A percentile compares a stretch with the other conserved stretches of the same genome.
These are phyloP conservation scores for Carassius gibelio DNA, from an alignment of 2,113 vertebrate genomes.

Conservation along the genomic window DNA sequence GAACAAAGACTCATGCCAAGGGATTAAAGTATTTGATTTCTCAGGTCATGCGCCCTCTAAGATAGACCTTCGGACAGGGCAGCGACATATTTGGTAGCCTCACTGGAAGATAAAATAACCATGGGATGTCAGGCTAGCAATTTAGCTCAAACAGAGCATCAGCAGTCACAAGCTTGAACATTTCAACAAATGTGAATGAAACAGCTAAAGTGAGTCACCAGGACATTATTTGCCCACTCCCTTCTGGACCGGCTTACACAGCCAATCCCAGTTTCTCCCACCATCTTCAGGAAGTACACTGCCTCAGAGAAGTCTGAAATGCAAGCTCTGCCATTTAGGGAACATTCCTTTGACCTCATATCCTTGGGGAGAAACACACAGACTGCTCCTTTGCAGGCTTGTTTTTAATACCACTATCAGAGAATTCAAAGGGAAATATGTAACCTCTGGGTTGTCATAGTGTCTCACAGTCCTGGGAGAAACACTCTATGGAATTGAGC, in stretches of 20 bases:
- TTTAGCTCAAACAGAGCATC: neutral
- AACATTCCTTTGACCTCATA: constrained; percentile 48
- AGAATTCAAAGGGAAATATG: constrained; percentile 57
- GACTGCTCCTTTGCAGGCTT: constrained; percentile 41
- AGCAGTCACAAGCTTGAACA: neutral
- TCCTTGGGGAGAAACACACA: constrained; percentile 47
- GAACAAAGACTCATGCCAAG: too few relatives aligned
- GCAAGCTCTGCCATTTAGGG: constrained; percentile 45
- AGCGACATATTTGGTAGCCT: too few relatives aligned
- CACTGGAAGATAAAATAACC: too few relatives aligned
- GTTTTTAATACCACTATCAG: constrained; percentile 58
- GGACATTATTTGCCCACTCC: constrained; percentile 7
- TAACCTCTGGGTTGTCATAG: constrained; percentile 55
- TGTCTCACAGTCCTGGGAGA: constrained; percentile 52
- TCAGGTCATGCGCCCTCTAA: too few relatives aligned
- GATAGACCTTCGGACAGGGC: too few relatives aligned
- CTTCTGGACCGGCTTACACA: constrained; percentile 28
- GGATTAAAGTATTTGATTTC: too few relatives aligned
- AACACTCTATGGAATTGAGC: neutral
- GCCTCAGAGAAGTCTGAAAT: constrained; percentile 51
- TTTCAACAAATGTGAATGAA: constrained; percentile 13
- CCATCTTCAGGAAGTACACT: constrained; percentile 49
- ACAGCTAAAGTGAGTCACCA: constrained; percentile 9
- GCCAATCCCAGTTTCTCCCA: constrained; percentile 41
- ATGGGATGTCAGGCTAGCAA: too few relatives aligned